These are phyloP conservation scores for Pseudochaenichthys georgianus DNA, from an alignment of 2,797 vertebrate genomes.

Conservation along the genomic window DNA sequence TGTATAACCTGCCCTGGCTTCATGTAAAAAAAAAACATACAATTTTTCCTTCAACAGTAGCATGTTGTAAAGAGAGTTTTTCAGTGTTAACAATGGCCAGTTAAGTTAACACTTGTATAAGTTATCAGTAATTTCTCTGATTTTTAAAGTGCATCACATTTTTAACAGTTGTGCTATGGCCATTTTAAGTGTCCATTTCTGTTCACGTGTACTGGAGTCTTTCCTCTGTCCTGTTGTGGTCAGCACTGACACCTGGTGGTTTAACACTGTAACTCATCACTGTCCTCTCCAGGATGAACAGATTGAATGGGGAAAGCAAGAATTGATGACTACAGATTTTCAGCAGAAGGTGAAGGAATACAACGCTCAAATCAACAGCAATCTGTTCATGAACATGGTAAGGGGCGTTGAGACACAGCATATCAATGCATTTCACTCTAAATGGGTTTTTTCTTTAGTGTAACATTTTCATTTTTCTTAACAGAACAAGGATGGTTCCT, in stretches of 20 bases:
- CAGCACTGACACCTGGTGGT: conserved; percentile 65
- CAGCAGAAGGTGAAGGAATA: conserved; percentile 96
- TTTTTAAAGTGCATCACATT: background rate
- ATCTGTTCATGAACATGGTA: conserved; percentile 98
- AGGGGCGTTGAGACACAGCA: conserved; percentile 32
- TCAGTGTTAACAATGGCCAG: background rate
- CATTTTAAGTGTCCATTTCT: fast-evolving
- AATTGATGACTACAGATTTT: conserved; percentile 87
- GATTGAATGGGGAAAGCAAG: conserved; percentile 84
- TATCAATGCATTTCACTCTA: background rate
- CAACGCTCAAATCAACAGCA: conserved; percentile 96
- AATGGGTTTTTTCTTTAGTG: background rate
- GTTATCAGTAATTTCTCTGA: background rate
- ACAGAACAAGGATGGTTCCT: conserved; percentile 95
- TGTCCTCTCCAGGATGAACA: conserved; percentile 89
- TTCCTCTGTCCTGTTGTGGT: background rate
- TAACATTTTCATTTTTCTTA: background rate
- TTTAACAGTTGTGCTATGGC: background rate
- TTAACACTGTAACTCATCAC: conserved; percentile 37
- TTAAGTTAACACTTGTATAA: background rate
- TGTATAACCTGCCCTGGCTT: background rate
- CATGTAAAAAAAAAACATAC: background rate
- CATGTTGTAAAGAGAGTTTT: background rate
- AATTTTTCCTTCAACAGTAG: background rate
- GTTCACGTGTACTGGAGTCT: background rate